Evolutionary conservation across 2,888 invertebrate genomes (phyloP).

Genomic region (Lochmaea crataegi): DNA sequence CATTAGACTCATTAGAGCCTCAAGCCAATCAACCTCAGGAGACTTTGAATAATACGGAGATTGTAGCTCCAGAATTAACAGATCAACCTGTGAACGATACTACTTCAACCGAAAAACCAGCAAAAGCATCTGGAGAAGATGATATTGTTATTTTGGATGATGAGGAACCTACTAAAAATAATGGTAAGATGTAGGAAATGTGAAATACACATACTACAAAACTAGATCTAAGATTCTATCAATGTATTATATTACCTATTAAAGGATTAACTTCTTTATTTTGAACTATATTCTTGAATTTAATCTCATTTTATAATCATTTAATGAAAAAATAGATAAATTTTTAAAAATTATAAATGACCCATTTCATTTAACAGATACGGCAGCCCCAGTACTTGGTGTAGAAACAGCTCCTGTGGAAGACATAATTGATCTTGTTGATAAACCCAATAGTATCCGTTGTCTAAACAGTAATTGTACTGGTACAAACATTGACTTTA

Average conservation of each 20-base stretch:
- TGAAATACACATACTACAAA: too few species aligned
- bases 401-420: slow-evolving; percentile 29
- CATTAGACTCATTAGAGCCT: not conserved
- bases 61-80: not conserved
- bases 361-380: not conserved
- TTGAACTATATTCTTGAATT: too few species aligned
- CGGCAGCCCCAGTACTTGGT: not conserved
- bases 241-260: not conserved
- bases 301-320: too few species aligned
- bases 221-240: not conserved
- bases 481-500: slow-evolving; percentile 60
- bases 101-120: not conserved
- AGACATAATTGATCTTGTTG: slow-evolving; percentile 60
- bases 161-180: slow-evolving; percentile 48
- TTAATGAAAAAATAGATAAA: too few species aligned
- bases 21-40: not conserved
- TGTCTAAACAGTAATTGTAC: slow-evolving; percentile 71
- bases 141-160: slow-evolving; percentile 56
- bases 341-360: too few species aligned
- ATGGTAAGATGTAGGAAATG: not conserved
- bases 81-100: slow-evolving; percentile 1
- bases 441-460: slow-evolving; percentile 56
- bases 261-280: too few species aligned
- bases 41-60: not conserved
- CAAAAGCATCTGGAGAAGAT: slow-evolving; percentile 22